Percentiles rank a stretch among this genome's conserved stretches.
Conservation (phyloP, 2,113 vertebrate species). For the Albula glossodonta region DNA sequence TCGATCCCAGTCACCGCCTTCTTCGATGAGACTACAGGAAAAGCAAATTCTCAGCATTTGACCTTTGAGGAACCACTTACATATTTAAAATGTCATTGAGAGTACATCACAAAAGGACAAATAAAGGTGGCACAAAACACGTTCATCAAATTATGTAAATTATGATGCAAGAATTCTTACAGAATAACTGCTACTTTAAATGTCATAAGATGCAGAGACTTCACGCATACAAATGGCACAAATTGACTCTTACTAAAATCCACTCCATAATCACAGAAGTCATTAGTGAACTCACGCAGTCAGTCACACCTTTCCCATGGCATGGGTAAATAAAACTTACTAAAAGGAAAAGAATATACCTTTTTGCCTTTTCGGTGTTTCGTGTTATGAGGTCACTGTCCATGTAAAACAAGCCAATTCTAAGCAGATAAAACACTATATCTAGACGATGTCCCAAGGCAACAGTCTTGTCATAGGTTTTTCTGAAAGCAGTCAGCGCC, state of each 20-base stretch:
- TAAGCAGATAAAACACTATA: slow-evolving; percentile 95
- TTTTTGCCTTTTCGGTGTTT: slow-evolving; percentile 97
- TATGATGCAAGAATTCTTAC: no score
- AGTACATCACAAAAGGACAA: background rate
- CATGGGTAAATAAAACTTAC: no score
- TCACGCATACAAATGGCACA: no score
- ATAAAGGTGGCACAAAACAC: background rate
- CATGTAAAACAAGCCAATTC: slow-evolving; percentile 98
- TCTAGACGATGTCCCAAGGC: slow-evolving; percentile 93
- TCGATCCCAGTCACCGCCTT: slow-evolving; percentile 97
- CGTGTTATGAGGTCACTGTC: slow-evolving; percentile 97
- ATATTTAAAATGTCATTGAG: background rate
- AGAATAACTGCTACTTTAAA: no score
- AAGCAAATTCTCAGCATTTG: background rate
- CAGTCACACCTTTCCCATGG: no score
- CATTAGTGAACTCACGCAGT: no score
- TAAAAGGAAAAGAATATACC: slow-evolving; percentile 62
- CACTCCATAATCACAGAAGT: no score
- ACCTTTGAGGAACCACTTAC: background rate
- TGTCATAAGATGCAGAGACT: no score
- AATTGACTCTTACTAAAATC: no score
- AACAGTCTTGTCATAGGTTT: slow-evolving; percentile 96
- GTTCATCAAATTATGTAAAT: background rate
- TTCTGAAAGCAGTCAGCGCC: slow-evolving; percentile 90
- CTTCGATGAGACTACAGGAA: slow-evolving; percentile 87